Base-by-base conservation (phyloP, 2,888 invertebrate genomes). In the Caradrina kadenii region DNA sequence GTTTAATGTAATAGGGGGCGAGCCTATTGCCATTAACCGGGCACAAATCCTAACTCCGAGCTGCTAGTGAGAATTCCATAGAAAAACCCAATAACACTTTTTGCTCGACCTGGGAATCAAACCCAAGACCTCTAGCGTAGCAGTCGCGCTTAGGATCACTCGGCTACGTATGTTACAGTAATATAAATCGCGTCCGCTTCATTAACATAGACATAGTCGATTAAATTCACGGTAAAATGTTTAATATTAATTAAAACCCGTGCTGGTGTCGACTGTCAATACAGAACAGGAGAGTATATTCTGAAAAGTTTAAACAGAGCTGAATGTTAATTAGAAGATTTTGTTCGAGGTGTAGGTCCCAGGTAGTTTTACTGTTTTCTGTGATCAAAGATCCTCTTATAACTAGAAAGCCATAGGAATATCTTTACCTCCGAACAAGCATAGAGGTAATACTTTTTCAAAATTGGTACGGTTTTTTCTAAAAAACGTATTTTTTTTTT, bases 171-270 rank as follows among this genome's bases (percentile, higher is more conserved):
- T 49, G 13, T 49, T 49, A 5, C n/a, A 31, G 15, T 21, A 15
- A 42, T 15, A 42, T 22, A 45, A 65, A 66, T 22, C 73, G 55
- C 77, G 35, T 22, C 15, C 39, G 71, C 60, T 48, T 52, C 6
- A 6, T 17, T n/a, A 11, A 17, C 22, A 11, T 26, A 26, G 50
- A 70, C 55, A 13, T 6, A 35, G 69, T 2, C 58, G 10, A 39
- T 13, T 17, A 61, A 42, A n/a, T 48, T 31, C 17, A 22, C 45
- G n/a, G 45, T 15, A 31, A 48, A 61, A 71, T 56, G 45, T 19
- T 67, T 48, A 13, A 54, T 54, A 55, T 52, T 71, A 56, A 77
- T 73, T 77, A 77, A 42, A 70, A 19, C 19, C 52, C 31, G 11
- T 26, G 21, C n/a, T 22, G 71, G 55, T 60, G 59, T 42, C 62